Conservation (phyloP, 1,140 invertebrate genomes). For the Rhopalosiphum maidis region DNA sequence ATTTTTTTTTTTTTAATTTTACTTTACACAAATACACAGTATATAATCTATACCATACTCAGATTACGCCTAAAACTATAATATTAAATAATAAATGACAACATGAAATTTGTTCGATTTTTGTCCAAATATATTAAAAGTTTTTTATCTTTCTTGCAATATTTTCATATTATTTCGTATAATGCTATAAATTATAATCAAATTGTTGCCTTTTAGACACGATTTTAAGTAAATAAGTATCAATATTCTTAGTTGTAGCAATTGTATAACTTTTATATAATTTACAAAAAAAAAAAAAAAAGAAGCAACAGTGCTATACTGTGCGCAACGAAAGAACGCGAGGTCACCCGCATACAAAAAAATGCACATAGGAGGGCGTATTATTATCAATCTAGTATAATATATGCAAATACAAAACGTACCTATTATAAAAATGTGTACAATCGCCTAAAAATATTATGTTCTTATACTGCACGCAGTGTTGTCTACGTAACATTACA, state of each 20-base stretch:
- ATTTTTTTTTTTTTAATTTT: neutral
- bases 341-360: neutral
- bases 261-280: neutral
- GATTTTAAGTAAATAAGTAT: neutral
- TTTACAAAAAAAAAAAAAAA: neutral
- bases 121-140: too few species aligned
- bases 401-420: neutral
- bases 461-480: neutral
- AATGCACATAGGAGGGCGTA: neutral
- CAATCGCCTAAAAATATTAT: neutral
- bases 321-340: neutral
- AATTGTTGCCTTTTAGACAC: neutral
- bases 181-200: neutral
- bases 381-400: conserved; percentile 1
- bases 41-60: neutral
- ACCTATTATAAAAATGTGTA: neutral
- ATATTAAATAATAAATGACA: neutral
- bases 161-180: neutral
- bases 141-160: too few species aligned
- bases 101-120: neutral
- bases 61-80: neutral
- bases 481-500: neutral
- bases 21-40: neutral
- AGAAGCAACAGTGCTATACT: neutral
- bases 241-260: neutral